Base-by-base conservation (phyloP, 2,113 vertebrate species). In the Melanocharis versteri region DNA sequence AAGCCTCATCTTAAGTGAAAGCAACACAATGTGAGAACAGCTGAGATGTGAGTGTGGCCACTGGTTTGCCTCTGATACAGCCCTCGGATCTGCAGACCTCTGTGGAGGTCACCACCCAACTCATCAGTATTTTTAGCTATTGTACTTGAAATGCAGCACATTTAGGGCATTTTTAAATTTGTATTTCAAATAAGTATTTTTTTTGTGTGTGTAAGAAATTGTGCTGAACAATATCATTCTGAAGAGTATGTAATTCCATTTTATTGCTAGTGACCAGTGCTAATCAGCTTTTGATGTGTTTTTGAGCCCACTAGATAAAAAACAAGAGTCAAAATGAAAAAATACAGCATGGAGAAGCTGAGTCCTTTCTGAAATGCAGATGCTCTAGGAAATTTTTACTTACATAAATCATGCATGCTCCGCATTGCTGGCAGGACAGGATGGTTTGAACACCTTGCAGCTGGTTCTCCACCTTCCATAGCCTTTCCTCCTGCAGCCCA, bases 91-190 rank as follows among this genome's bases (percentile, higher is more conserved):
- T 80, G 45, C n/a, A 50, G 58, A 28, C 14, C 39, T 9, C 17
- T 73, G 47, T 37, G 27, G 47, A 81, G 56, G 19, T 48, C 68
- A 10, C 56, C 3, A 0, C n/a, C 21, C 58, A 85, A 3, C 35
- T 19, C 42, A 44, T 56, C 20, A 6, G 15, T 56, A 15, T 51
- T 86, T 76, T 48, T 37, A 60, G 26, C 15, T 80, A 8, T 35
- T 86, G 50, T 28, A 22, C 28, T 78, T 68, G 26, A 82, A 72
- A 53, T 76, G n/a, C 6, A 71, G 24, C 28, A 31, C 2, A 0
- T 39, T 47, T 21, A 4, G 9, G n/a, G 1, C 0, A n/a, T 45
- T 58, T 66, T n/a, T 15, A 0, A 9, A 14, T 78, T 47, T 37
- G 13, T 4, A 7, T 15, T 86, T 68, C 8, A 2, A 9, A 2